A percentile compares a stretch with the other conserved stretches of the same genome.
Evolutionary conservation across 2,888 invertebrate species (phyloP).

Genomic region (Meteorus cinctellus): DNA sequence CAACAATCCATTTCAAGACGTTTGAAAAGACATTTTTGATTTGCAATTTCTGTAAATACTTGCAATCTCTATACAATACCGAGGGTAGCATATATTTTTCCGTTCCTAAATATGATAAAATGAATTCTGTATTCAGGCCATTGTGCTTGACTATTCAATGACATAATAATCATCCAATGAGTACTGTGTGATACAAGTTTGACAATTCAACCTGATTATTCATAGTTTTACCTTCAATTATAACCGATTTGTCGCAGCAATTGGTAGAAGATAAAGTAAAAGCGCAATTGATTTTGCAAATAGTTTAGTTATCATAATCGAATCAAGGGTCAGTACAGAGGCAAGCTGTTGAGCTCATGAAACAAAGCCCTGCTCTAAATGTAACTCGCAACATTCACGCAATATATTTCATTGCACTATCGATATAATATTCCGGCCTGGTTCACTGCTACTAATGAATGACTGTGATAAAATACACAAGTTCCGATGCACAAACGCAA

Average conservation of each 20-base stretch:
- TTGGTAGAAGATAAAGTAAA: constrained; percentile 8
- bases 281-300: constrained; percentile 32
- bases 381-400: constrained; percentile 18
- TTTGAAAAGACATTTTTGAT: too few species aligned
- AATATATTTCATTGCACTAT: neutral
- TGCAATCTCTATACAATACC: too few species aligned
- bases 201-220: too few species aligned
- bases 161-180: too few species aligned
- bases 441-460: neutral
- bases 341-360: constrained; percentile 42
- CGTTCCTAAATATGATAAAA: too few species aligned
- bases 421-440: neutral
- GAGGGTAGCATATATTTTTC: too few species aligned
- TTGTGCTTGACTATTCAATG: too few species aligned
- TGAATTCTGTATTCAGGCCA: too few species aligned
- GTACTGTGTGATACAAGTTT: too few species aligned
- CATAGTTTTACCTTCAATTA: neutral
- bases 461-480: neutral
- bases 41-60: too few species aligned
- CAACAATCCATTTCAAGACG: too few species aligned
- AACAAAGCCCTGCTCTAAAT: constrained; percentile 39
- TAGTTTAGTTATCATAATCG: constrained; percentile 36
- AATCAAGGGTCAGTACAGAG: constrained; percentile 31
- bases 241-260: neutral
- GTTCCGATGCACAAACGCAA: neutral